Percentiles rank a stretch among this genome's conserved stretches.
Conservation (phyloP, 2,797 vertebrate species). For the Gymnothorax reevesii region DNA sequence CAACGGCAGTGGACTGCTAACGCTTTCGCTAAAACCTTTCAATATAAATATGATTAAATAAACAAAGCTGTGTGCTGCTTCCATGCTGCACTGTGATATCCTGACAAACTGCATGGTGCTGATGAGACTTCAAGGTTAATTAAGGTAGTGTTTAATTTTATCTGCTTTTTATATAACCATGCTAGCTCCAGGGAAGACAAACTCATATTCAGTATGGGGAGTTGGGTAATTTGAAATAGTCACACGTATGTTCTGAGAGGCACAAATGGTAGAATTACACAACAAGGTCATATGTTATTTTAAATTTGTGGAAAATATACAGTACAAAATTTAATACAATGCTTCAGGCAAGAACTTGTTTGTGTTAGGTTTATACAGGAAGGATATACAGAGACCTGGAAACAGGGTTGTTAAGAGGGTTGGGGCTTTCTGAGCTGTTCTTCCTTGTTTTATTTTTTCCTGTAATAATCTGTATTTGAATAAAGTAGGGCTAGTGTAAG, state of each 20-base stretch:
- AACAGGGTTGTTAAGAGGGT: too few species aligned
- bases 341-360: too few species aligned
- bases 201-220: neutral
- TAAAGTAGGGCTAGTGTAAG: too few species aligned
- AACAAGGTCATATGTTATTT: neutral
- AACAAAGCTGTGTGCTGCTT: slow-evolving; percentile 23
- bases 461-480: too few species aligned
- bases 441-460: too few species aligned
- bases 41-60: slow-evolving; percentile 14
- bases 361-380: too few species aligned
- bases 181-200: neutral
- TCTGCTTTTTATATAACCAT: neutral
- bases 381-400: too few species aligned
- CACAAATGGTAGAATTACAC: neutral
- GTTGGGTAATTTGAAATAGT: neutral
- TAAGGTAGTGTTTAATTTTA: neutral
- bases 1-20: slow-evolving; percentile 2
- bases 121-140: slow-evolving; percentile 2
- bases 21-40: neutral
- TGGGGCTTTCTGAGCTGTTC: too few species aligned
- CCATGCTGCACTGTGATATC: neutral
- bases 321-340: too few species aligned
- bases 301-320: neutral
- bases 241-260: neutral
- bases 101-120: slow-evolving; percentile 14